Percentiles rank a stretch among this genome's conserved stretches.
phyloP scores from a whole-genome alignment of 2,888 invertebrate species.

The Iphiclides podalirius region DNA sequence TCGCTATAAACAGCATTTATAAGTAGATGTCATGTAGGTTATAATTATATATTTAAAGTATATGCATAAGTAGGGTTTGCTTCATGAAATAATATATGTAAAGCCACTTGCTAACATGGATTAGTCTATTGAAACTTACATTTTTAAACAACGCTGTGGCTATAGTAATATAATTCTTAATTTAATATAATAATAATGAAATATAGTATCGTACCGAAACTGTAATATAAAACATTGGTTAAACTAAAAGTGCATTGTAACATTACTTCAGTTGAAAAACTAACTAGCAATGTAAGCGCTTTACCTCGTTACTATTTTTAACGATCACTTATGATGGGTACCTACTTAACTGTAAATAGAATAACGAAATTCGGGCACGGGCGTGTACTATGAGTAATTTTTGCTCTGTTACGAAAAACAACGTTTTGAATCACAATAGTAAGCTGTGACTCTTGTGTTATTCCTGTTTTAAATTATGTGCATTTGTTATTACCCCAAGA shows the following conservation, averaged over 20 bases:
- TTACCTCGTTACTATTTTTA: conserved; percentile 24
- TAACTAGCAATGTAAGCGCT: conserved; percentile 17
- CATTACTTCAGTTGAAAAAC: conserved; percentile 19
- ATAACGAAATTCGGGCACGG: conserved; percentile 20
- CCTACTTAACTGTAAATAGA: conserved; percentile 27
- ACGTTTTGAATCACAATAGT: conserved; percentile 8
- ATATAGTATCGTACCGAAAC: too few relatives aligned
- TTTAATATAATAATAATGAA: too few relatives aligned
- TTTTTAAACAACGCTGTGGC: too few relatives aligned
- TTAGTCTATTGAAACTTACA: too few relatives aligned
- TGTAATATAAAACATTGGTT: too few relatives aligned
- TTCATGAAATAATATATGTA: too few relatives aligned
- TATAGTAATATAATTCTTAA: too few relatives aligned
- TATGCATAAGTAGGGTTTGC: too few relatives aligned
- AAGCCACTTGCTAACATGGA: too few relatives aligned
- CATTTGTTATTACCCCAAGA: background rate
- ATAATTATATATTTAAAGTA: too few relatives aligned
- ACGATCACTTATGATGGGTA: conserved; percentile 25
- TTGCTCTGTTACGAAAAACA: conserved; percentile 4
- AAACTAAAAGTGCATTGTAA: conserved; percentile 12
- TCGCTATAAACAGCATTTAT: background rate
- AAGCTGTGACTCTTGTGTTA: background rate
- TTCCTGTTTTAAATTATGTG: background rate
- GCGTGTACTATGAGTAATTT: conserved; percentile 9
- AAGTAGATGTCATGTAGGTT: too few relatives aligned